Evolutionary conservation across 2,113 vertebrate genomes (phyloP), one percentile per base, ranked within the genome.

Genomic region (Tragelaphus scriptus): DNA sequence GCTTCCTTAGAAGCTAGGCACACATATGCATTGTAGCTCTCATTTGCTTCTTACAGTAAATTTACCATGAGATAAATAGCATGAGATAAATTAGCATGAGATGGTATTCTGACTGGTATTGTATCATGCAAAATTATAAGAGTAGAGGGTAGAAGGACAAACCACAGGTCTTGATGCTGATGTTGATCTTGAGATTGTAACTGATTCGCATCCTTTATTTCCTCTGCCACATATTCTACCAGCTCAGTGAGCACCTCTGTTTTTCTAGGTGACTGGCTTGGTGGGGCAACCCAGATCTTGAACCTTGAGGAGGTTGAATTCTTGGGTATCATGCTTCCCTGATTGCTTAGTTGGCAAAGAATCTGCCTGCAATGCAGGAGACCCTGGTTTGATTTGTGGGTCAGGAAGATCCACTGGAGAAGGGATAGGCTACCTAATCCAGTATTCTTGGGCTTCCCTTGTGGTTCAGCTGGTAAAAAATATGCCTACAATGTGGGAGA

Each of bases 211-310:
- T 5, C 7, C 3, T 86, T 36, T 13, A 15, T 59, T 30, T 56
- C 2, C 17, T 85, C 61, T 61, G 40, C 7, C 36, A 65, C 6
- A n/a, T 10, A 12, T 36, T 77, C 55, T 47, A 77, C 32, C 30
- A 5, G n/a, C 36, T 56, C 9, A n/a, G 0, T 40, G 17, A 79
- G 25, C 9, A 58, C 21, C 6, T 63, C 5, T 16, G 4, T 8
- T 30, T 11, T 28, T 53, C 53, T 65, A 55, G 36, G 17, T 87
- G 13, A 91, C 11, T 71, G 25, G 17, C 5, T n/a, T 59, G 2
- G 13, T 47, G 40, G 10, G 8, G 7, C 0, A 7, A 59, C 4
- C 10, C 16, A 85, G 7, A 58, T 2, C 16, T 7, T 53, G 6
- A 80, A 8, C 44, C 4, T 23, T 44, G 13, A 88, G 14, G 16